Evolutionary conservation across 1,140 invertebrate species (phyloP), one percentile per base, ranked within the genome.

Genomic region (Pseudomyrmex dendroicus): DNA sequence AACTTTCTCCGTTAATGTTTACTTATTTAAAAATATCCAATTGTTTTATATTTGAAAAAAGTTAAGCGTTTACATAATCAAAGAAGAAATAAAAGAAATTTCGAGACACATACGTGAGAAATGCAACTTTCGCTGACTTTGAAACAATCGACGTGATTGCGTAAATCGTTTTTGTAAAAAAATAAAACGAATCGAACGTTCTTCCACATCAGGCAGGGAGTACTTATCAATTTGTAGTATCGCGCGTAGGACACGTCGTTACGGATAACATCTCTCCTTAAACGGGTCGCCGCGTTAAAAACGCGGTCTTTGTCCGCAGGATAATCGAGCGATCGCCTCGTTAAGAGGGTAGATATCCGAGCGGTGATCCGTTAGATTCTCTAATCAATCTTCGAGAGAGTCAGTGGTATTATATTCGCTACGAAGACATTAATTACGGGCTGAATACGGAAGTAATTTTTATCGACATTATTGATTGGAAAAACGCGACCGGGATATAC

Each of bases 201-300:
- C 56, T 57, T 78, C 20, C 44, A 57, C 25, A 52, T 52, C 50
- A 7, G 17, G 68, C 44, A 12, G 17, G 68, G 63, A 68, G 56
- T 68, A 76, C 73, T 86, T 86, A 82, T 82, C 83, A 63, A 86
- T 84, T 57, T 76, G 72, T 88, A 35, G 88, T 82, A 87, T 82
- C 70, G 82, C 87, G 84, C 88, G 89, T 90, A 89, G 78, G 90
- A 91, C 86, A 89, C 78, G 64, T 72, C 78, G 74, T 77, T 83
- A 82, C 44, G 82, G 74, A 84, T 84, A 86, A 82, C 73, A 82
- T 89, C 84, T 89, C 52, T 85, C 20, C 54, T 73, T 67, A 52
- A 67, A 59, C 66, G 46, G 73, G 15, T 22, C 61, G 46, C 57
- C 57, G 12, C 20, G 15, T 35, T 59, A 82, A 85, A 77, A 66